Conservation (phyloP, 1,140 invertebrate genomes). For the Solenopsis invicta region DNA sequence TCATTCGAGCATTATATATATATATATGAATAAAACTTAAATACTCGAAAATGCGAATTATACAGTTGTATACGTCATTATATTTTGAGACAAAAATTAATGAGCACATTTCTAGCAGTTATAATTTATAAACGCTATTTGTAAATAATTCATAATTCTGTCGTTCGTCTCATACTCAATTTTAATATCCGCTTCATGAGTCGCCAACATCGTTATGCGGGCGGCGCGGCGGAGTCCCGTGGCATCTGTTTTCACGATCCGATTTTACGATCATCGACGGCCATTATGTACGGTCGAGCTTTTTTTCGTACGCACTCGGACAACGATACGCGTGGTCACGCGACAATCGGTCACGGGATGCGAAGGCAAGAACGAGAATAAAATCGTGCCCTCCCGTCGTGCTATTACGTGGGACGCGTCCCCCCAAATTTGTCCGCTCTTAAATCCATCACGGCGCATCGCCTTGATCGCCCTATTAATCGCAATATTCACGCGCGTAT, state of each 20-base stretch:
- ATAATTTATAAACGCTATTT: slow-evolving; percentile 6
- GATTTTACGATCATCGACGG: slow-evolving; percentile 51
- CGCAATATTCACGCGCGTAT: slow-evolving; percentile 55
- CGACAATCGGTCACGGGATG: slow-evolving; percentile 73
- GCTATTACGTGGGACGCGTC: slow-evolving; percentile 76
- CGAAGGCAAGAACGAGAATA: slow-evolving; percentile 75
- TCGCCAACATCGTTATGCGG: not conserved
- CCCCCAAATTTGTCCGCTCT: slow-evolving; percentile 78
- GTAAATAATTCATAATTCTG: not conserved
- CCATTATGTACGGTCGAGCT: not conserved
- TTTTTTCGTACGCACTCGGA: slow-evolving; percentile 10
- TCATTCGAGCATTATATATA: not conserved
- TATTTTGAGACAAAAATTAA: too few relatives aligned
- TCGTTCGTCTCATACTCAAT: not conserved
- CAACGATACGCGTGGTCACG: slow-evolving; percentile 40
- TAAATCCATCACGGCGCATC: slow-evolving; percentile 79
- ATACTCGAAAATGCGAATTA: too few relatives aligned
- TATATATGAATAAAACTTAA: not conserved
- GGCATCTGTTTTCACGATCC: slow-evolving; percentile 44
- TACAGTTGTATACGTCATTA: too few relatives aligned
- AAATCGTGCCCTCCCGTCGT: slow-evolving; percentile 64
- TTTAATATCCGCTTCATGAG: slow-evolving; percentile 20
- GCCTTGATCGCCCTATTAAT: slow-evolving; percentile 78
- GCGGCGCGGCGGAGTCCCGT: slow-evolving; percentile 3
- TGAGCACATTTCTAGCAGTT: not conserved